Evolutionary conservation across 2,797 vertebrate species (phyloP).

Genomic region (Hydrophis major): DNA sequence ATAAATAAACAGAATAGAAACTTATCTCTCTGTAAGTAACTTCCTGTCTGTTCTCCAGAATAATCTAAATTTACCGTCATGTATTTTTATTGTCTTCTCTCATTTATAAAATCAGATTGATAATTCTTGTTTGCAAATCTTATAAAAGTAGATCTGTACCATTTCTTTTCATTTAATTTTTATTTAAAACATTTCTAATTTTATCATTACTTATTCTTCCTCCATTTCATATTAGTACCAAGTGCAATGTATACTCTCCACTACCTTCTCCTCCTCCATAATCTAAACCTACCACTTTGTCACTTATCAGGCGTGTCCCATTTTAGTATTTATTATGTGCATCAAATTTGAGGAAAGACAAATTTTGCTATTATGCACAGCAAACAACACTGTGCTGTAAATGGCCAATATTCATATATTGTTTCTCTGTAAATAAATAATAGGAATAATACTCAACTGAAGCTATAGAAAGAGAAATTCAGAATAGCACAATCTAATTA

Average conservation of each 20-base stretch:
- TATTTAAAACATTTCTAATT: not conserved
- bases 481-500: constrained; percentile 38
- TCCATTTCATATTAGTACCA: constrained; percentile 5
- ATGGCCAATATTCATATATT: constrained; percentile 20
- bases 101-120: not conserved
- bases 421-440: constrained; percentile 44
- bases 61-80: not conserved
- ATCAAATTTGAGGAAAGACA: constrained; percentile 20
- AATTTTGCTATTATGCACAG: constrained; percentile 38
- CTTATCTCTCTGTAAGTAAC: not conserved
- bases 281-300: constrained; percentile 10
- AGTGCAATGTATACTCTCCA: not conserved
- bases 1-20: not conserved
- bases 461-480: constrained; percentile 37
- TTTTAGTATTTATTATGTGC: constrained; percentile 19
- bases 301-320: constrained; percentile 1
- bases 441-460: constrained; percentile 33
- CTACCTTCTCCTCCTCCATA: constrained; percentile 9
- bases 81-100: not conserved
- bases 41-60: not conserved
- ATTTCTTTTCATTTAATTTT: constrained; percentile 10
- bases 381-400: constrained; percentile 17
- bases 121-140: not conserved
- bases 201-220: not conserved
- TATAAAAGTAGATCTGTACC: not conserved